Evolutionary conservation across 2,113 vertebrate species (phyloP).

Genomic region (Syngnathus floridae): DNA sequence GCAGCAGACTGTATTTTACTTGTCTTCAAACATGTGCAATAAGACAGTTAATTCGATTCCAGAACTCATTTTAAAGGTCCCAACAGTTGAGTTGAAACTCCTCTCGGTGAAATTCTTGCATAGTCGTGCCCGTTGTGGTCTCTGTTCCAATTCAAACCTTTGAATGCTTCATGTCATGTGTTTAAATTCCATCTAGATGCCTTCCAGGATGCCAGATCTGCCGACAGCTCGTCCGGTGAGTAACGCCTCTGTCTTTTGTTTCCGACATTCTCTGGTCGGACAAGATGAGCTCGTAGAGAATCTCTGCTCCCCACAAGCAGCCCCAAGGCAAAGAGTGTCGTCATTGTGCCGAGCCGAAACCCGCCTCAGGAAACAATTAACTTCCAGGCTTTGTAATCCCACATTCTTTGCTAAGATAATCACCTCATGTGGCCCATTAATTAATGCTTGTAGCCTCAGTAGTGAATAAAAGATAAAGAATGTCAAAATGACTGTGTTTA

Average conservation of each 20-base stretch:
- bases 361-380: slow-evolving; percentile 41
- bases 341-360: slow-evolving; percentile 6
- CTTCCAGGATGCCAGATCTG: slow-evolving; percentile 99
- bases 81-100: no score
- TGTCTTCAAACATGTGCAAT: no score
- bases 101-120: not conserved
- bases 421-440: not conserved
- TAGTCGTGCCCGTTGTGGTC: not conserved
- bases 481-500: not conserved
- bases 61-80: no score
- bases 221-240: slow-evolving; percentile 95
- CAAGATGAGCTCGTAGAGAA: slow-evolving; percentile 9
- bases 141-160: not conserved
- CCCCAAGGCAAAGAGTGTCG: slow-evolving; percentile 1
- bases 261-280: slow-evolving; percentile 8
- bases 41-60: no score
- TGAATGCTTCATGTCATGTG: not conserved
- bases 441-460: not conserved
- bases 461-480: not conserved
- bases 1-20: no score
- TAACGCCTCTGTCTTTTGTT: slow-evolving; percentile 25
- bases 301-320: slow-evolving; percentile 1
- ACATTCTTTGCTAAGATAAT: slow-evolving; percentile 12
- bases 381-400: slow-evolving; percentile 35
- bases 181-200: slow-evolving; percentile 77